These are phyloP conservation scores for Synergus gifuensis DNA, from an alignment of 2,888 invertebrate species.

Conservation along the genomic window DNA sequence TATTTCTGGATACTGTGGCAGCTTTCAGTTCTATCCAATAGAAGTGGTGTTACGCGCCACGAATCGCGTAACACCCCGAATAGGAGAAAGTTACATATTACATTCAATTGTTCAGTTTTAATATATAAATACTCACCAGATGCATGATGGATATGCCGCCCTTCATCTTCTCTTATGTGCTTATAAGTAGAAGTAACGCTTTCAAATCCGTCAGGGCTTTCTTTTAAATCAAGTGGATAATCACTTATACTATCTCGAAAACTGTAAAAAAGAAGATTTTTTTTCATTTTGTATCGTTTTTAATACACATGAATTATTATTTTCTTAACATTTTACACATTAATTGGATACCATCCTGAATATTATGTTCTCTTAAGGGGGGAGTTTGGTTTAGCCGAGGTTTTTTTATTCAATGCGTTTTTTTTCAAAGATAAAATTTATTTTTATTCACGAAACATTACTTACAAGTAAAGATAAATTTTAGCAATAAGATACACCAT, in stretches of 20 bases:
- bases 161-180: constrained; percentile 81
- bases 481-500: too few species aligned
- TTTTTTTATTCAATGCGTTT: too few species aligned
- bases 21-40: too few species aligned
- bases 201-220: constrained; percentile 81
- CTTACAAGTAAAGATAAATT: too few species aligned
- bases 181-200: constrained; percentile 83
- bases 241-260: constrained; percentile 86
- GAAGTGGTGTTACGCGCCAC: too few species aligned
- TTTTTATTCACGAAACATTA: too few species aligned
- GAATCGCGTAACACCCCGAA: too few species aligned
- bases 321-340: neutral
- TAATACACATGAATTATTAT: neutral
- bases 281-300: neutral
- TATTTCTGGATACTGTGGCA: too few species aligned
- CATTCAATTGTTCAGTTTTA: constrained; percentile 4
- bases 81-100: constrained; percentile 80
- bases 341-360: too few species aligned
- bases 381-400: too few species aligned
- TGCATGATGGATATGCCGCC: constrained; percentile 81
- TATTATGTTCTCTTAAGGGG: too few species aligned
- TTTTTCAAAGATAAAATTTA: too few species aligned
- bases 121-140: constrained; percentile 80
- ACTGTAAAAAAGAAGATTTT: constrained; percentile 50
- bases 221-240: constrained; percentile 83